These are phyloP conservation scores for Betta splendens DNA, from an alignment of 2,797 vertebrate genomes.

Conservation along the genomic window DNA sequence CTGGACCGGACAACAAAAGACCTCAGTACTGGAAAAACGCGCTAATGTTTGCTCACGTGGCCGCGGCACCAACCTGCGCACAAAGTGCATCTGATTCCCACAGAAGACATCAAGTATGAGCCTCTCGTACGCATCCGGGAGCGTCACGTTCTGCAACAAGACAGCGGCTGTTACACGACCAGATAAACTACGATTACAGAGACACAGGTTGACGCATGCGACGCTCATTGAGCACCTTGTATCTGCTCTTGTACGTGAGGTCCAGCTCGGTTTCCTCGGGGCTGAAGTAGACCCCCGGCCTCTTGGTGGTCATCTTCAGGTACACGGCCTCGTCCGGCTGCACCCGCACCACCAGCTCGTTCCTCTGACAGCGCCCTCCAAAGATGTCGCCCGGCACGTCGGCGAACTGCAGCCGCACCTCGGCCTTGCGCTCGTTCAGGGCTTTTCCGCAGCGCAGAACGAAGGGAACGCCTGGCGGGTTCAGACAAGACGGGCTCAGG, in stretches of 20 bases:
- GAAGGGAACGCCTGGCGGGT: slow-evolving; percentile 86
- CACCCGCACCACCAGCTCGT: slow-evolving; percentile 89
- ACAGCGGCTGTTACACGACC: slow-evolving; percentile 11
- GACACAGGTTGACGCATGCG: slow-evolving; percentile 1
- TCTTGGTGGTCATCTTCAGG: slow-evolving; percentile 91
- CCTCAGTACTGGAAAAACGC: too few species aligned
- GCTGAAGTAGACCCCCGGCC: slow-evolving; percentile 85
- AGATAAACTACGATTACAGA: background rate
- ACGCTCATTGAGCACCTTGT: slow-evolving; percentile 80
- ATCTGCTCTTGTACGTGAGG: slow-evolving; percentile 91
- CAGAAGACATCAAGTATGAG: slow-evolving; percentile 91
- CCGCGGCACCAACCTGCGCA: slow-evolving; percentile 87
- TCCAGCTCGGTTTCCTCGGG: slow-evolving; percentile 91
- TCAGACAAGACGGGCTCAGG: background rate
- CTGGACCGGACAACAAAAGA: too few species aligned
- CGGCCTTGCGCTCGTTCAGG: slow-evolving; percentile 90
- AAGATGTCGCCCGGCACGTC: slow-evolving; percentile 89
- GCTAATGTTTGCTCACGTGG: too few species aligned
- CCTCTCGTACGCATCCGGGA: slow-evolving; percentile 90
- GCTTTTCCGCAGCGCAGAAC: slow-evolving; percentile 91
- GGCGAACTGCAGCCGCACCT: slow-evolving; percentile 89
- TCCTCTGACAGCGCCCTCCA: slow-evolving; percentile 80
- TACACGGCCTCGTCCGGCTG: slow-evolving; percentile 89
- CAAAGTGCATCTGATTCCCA: slow-evolving; percentile 92
- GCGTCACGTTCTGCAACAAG: slow-evolving; percentile 82